phyloP scores from a whole-genome alignment of 1,140 invertebrate species.

The Drosophila ercepeae region DNA sequence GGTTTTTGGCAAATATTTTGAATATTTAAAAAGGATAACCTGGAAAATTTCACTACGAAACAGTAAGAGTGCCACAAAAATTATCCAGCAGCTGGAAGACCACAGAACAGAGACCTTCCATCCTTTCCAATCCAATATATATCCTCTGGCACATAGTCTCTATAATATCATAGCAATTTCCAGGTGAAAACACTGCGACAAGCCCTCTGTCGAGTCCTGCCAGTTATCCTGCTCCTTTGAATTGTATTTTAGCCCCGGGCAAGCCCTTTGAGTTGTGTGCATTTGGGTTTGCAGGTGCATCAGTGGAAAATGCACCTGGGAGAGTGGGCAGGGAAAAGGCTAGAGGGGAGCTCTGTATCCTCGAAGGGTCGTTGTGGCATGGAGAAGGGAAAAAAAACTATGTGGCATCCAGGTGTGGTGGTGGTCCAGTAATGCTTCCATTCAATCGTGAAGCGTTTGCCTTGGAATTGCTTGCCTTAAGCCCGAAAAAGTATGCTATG shows the following conservation, averaged over 20 bases:
- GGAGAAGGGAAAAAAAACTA: conserved; percentile 1
- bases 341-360: not conserved
- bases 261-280: conserved; percentile 26
- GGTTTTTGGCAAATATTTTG: too few species aligned
- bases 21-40: too few species aligned
- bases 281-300: conserved; percentile 39
- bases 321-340: not conserved
- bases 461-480: conserved; percentile 21
- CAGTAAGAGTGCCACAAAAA: too few species aligned
- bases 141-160: too few species aligned
- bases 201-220: not conserved
- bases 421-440: conserved; percentile 21
- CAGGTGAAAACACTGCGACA: not conserved
- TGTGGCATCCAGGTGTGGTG: conserved; percentile 28
- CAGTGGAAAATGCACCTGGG: conserved; percentile 8
- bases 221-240: not conserved
- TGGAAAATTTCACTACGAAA: too few species aligned
- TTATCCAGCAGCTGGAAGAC: too few species aligned
- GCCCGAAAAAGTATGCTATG: conserved; percentile 17
- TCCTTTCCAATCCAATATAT: too few species aligned
- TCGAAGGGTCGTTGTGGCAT: too few species aligned
- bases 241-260: conserved; percentile 9
- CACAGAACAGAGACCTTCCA: too few species aligned
- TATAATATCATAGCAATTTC: not conserved
- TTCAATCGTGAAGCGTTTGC: conserved; percentile 32